A percentile compares a stretch with the other conserved stretches of the same genome.
phyloP scores from a whole-genome alignment of 1,140 invertebrate species.

The Gryllus bimaculatus region DNA sequence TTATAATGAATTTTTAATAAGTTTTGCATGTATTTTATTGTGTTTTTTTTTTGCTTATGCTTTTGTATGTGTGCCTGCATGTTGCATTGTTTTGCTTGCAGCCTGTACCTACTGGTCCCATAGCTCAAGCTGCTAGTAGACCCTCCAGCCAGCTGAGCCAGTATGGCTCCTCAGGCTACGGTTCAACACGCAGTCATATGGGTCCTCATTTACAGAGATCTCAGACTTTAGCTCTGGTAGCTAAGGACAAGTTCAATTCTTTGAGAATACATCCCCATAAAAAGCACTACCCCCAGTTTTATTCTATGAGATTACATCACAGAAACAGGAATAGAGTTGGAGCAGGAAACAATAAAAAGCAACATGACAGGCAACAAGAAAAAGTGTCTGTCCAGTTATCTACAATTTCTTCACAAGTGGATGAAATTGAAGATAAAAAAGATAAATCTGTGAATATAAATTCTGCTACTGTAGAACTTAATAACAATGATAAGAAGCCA shows the following conservation, averaged over 20 bases:
- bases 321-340: conserved; percentile 6
- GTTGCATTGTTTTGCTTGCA: conserved; percentile 22
- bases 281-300: conserved; percentile 16
- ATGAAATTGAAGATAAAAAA: background rate
- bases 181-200: conserved; percentile 46
- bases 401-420: background rate
- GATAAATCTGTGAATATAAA: background rate
- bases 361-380: background rate
- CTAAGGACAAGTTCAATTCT: conserved; percentile 16
- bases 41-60: background rate
- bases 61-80: conserved; percentile 22
- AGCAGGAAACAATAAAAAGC: background rate
- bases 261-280: background rate
- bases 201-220: conserved; percentile 32
- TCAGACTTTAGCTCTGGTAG: conserved; percentile 8
- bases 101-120: conserved; percentile 17
- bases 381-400: background rate
- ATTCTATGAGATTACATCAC: conserved; percentile 17
- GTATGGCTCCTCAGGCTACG: conserved; percentile 47
- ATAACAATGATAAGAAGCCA: conserved; percentile 8
- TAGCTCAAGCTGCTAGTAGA: conserved; percentile 26
- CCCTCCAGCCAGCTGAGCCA: conserved; percentile 41
- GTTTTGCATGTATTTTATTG: conserved; percentile 13
- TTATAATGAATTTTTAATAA: too few species aligned
- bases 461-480: background rate